A percentile compares a stretch with the other conserved stretches of the same genome.
Conservation (phyloP, 2,113 vertebrate genomes). For the Dendropsophus ebraccatus region DNA sequence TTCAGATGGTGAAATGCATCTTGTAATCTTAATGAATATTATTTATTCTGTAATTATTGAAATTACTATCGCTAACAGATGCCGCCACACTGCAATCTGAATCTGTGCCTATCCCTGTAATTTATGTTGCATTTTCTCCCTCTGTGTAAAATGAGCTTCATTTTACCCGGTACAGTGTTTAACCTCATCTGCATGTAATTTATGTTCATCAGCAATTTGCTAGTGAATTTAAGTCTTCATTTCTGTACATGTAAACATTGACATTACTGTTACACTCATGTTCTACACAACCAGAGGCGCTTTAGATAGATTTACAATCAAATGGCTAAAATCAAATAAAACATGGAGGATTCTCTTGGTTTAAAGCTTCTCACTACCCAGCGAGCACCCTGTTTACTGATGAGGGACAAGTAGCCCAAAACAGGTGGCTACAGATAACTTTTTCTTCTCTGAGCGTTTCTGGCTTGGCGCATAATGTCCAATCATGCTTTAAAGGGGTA, state of each 20-base stretch:
- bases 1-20: not conserved
- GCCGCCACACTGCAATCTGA: not conserved
- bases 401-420: no score
- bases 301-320: not conserved
- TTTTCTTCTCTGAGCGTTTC: no score
- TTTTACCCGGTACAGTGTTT: not conserved
- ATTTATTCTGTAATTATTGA: constrained; percentile 19
- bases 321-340: no score
- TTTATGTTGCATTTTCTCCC: not conserved
- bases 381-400: no score
- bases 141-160: not conserved
- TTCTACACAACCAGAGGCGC: not conserved
- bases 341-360: no score
- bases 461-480: no score
- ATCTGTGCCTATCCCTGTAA: not conserved
- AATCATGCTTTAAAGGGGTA: no score
- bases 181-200: constrained; percentile 25
- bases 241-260: constrained; percentile 22
- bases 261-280: not conserved
- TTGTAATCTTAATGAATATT: not conserved
- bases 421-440: no score
- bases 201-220: constrained; percentile 23
- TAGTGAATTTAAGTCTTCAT: constrained; percentile 5
- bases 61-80: not conserved
- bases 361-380: no score